Base-by-base conservation (phyloP, 2,797 vertebrate species). In the Hypotaenidia okinawae region DNA sequence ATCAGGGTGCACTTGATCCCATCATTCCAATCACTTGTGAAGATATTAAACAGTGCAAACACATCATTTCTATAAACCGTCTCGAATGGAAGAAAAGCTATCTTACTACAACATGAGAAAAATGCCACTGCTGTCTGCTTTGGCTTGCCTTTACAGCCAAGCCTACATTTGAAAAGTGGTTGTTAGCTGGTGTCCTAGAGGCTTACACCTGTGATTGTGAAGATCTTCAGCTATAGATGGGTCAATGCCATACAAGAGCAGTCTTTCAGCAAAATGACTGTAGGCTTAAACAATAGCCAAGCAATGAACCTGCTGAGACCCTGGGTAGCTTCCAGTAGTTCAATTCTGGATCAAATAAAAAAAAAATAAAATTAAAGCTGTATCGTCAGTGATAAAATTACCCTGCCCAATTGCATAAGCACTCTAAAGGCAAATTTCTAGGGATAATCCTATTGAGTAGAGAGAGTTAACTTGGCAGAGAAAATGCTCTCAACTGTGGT, bases 321-420 rank as follows among this genome's bases (percentile, higher is more conserved):
- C 4, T 25, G 10, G 17, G 14, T 18, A 66, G 6, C 9, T 92
- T 52, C 58, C 21, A 86, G 52, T 3, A 32, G 11, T 27, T 84
- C 0, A 0, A 70, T 49, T 45, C 7, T 25, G 18, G 4, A 52
- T 41, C 7, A 1, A 6, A 27, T 80, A 52, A 76, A 77, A 12
- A 72, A 77, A 77, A 13, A 72, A 77, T 63, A 23, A 49, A 62
- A 62, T 23, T 66, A 62, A 79, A 81, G 59, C 7, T 39, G 1
- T 66, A 19, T 57, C 25, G 33, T 21, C 43, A 76, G 8, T 18
- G 15, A 1, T 16, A 33, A 3, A 37, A 10, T 86, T 54, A 39
- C 54, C 4, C 6, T 43, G 11, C 5, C 24, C 10, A 59, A 15
- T 32, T 63, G 16, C 13, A 54, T 70, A 54, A 79, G 47, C 14